Evolutionary conservation across 2,113 vertebrate species (phyloP), one percentile per base, ranked within the genome.

Genomic region (Desmodus rotundus): DNA sequence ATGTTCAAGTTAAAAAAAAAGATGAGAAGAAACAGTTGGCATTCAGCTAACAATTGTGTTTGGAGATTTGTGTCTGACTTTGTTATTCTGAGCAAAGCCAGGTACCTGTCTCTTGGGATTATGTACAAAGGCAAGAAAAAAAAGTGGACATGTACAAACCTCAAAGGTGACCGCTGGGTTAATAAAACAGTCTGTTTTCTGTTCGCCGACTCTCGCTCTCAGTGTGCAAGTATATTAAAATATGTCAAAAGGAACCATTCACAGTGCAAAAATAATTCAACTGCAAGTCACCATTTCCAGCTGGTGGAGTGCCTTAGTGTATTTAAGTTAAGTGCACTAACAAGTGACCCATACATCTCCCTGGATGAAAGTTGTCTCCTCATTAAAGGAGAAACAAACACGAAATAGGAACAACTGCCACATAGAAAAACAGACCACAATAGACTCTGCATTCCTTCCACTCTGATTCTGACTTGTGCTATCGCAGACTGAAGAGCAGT

Each of bases 211-310:
- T 98, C 98, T 98, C 98, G 98, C 97, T 99, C 98, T 98, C 99
- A 98, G 98, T 99, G 98, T 98, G 99, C 98, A 98, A 98, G 98
- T 98, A 98, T 98, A 98, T 99, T 99, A 99, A 98, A 98, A 99
- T 99, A 98, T 97, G 98, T 99, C 98, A 98, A 99, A 99, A 98
- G 98, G 97, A 98, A 72, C 97, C 98, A 98, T 98, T 98, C 97
- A n/a, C 98, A 97, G 98, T 93, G 88, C 92, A 98, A 98, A 99
- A 98, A 98, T 98, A 98, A 98, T 99, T 98, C 98, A 98, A 94
- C 98, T 98, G 88, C 98, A 98, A 99, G 98, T 98, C 98, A 97
- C 98, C 97, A 97, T 98, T 98, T 98, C 98, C 98, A 98, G 98
- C 98, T 98, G 98, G 84, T 97, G 86, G 97, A 96, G 94, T 93